A percentile compares a stretch with the other conserved stretches of the same genome.
Evolutionary conservation across 30 jellyfish, hydroid and myxozoan genomes (phyloP).

Genomic region (Chrysaora quinquecirrha): DNA sequence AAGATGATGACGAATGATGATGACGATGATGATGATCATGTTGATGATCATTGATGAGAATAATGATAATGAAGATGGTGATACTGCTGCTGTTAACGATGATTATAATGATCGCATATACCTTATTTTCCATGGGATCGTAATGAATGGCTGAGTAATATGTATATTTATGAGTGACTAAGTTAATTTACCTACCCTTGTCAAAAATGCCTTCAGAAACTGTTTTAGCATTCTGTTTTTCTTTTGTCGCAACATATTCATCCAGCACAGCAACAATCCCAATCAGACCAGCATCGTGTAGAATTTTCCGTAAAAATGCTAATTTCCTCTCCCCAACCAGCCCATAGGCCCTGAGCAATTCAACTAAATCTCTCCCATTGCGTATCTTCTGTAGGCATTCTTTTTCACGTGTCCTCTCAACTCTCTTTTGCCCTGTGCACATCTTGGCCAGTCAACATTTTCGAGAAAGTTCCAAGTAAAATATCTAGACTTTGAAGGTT

Average conservation of each 20-base stretch:
- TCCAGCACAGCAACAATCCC: constrained; percentile 15
- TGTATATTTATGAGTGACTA: too few species aligned
- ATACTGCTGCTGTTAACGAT: too few species aligned
- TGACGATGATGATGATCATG: too few species aligned
- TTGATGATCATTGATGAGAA: too few species aligned
- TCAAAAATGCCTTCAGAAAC: too few species aligned
- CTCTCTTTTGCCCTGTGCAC: constrained; percentile 39
- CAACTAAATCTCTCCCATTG: constrained; percentile 42
- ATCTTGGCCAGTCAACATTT: constrained; percentile 26
- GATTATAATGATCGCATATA: too few species aligned
- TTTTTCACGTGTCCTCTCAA: constrained; percentile 49
- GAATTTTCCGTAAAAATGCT: constrained; percentile 35
- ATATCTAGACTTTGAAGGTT: constrained; percentile 5
- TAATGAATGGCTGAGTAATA: too few species aligned
- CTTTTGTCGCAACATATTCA: constrained; percentile 49
- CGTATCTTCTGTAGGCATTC: constrained; percentile 41
- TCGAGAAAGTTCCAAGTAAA: constrained; percentile 17
- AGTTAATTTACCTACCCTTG: too few species aligned
- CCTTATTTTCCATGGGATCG: too few species aligned
- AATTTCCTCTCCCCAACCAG: constrained; percentile 25
- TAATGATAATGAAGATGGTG: too few species aligned
- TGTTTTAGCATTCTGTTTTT: too few species aligned
- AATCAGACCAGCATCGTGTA: constrained; percentile 14
- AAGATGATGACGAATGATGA: too few species aligned
- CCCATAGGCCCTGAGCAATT: not conserved